Evolutionary conservation across 2,113 vertebrate genomes (phyloP).

Genomic region (Megaleporinus macrocephalus): DNA sequence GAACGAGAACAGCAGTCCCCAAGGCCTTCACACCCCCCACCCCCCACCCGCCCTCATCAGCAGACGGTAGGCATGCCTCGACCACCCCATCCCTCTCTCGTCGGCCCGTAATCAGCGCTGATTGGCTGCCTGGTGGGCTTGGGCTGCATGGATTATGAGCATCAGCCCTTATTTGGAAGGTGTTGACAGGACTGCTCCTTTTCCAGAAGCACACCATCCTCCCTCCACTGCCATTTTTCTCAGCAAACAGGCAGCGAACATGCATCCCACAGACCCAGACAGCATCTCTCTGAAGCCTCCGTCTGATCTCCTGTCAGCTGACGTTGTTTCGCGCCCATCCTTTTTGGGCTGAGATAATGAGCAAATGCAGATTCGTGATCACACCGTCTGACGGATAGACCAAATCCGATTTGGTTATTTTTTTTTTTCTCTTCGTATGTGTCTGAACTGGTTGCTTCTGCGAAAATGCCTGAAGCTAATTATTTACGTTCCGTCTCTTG

Average conservation of each 20-base stretch:
- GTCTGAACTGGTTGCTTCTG: not conserved
- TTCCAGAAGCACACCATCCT: conserved; percentile 32
- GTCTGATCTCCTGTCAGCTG: conserved; percentile 18
- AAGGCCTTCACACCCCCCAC: not conserved
- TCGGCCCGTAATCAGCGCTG: conserved; percentile 36
- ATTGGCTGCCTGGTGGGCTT: conserved; percentile 42
- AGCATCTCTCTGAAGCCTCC: conserved; percentile 7
- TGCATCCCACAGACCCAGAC: conserved; percentile 10
- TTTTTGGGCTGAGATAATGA: conserved; percentile 12
- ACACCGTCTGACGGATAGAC: conserved; percentile 14
- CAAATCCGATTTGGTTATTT: not conserved
- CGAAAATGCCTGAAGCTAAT: conserved; percentile 87
- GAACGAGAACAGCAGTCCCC: conserved; percentile 17
- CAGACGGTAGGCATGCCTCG: conserved; percentile 19
- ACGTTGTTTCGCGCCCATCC: not conserved
- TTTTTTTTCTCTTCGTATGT: not conserved
- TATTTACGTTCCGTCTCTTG: conserved; percentile 86
- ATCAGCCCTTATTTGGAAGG: conserved; percentile 46
- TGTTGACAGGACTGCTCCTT: conserved; percentile 38
- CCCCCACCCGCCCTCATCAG: not conserved
- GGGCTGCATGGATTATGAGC: conserved; percentile 23
- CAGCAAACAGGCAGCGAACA: not conserved
- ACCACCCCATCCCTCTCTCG: conserved; percentile 15
- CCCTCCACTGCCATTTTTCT: conserved; percentile 23
- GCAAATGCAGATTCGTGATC: conserved; percentile 4